phyloP scores from a whole-genome alignment of 2,888 invertebrate genomes.

The Athalia cordata region DNA sequence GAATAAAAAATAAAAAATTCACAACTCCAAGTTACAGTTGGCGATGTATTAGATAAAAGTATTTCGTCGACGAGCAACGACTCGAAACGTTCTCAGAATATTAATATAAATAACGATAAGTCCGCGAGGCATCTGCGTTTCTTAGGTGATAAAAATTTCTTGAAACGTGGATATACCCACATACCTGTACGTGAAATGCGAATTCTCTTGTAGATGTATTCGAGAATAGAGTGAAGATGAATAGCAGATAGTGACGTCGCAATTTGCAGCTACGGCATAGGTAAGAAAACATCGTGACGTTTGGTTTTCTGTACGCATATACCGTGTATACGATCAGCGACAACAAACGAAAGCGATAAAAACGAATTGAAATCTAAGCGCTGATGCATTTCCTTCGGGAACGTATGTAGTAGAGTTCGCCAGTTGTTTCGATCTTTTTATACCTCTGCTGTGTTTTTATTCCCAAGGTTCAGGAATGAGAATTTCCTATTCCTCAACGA shows the following conservation, averaged over 20 bases:
- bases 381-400: slow-evolving; percentile 33
- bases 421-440: not conserved
- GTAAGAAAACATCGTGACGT: not conserved
- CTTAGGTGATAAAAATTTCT: slow-evolving; percentile 8
- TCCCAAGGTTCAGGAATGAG: slow-evolving; percentile 5
- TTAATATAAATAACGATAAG: slow-evolving; percentile 24
- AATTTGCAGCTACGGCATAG: not conserved
- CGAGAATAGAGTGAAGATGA: not conserved
- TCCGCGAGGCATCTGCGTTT: not conserved
- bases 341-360: slow-evolving; percentile 12
- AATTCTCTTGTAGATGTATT: not conserved
- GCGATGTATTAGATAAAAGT: not conserved
- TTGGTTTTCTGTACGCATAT: not conserved
- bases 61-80: not conserved
- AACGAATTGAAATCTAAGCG: slow-evolving; percentile 6
- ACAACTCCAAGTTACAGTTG: no score
- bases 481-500: slow-evolving; percentile 22
- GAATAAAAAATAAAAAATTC: no score
- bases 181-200: not conserved
- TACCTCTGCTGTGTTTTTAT: not conserved
- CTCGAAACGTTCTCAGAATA: slow-evolving; percentile 1
- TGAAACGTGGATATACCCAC: not conserved
- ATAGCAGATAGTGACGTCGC: not conserved
- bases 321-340: not conserved
- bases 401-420: not conserved